Percentiles rank a stretch among this genome's conserved stretches.
These are phyloP conservation scores for Odontocolon sp. DNA, from an alignment of 2,888 invertebrate genomes.

Conservation along the genomic window DNA sequence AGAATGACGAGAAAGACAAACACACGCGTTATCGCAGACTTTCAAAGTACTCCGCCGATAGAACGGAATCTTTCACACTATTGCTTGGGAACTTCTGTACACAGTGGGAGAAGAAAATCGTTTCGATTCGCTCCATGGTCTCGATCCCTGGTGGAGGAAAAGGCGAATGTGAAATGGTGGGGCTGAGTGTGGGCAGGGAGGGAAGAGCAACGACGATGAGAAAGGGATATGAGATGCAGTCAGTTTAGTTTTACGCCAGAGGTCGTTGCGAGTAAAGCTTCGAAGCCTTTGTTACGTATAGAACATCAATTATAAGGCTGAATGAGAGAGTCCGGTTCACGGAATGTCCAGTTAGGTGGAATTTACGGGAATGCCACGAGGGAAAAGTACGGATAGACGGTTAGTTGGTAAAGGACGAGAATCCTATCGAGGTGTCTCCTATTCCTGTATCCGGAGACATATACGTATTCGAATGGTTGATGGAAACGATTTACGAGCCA, in stretches of 20 bases:
- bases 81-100: slow-evolving; percentile 6
- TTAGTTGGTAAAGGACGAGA: slow-evolving; percentile 1
- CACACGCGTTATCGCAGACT: slow-evolving; percentile 4
- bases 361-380: slow-evolving; percentile 3
- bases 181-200: background rate
- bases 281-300: slow-evolving; percentile 19
- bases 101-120: slow-evolving; percentile 1
- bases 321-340: slow-evolving; percentile 5
- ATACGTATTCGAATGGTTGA: background rate
- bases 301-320: slow-evolving; percentile 27
- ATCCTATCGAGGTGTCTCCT: slow-evolving; percentile 3
- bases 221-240: background rate
- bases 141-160: too few relatives aligned
- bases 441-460: background rate
- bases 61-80: slow-evolving; percentile 14
- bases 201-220: background rate
- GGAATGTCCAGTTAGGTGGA: background rate
- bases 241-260: slow-evolving; percentile 5
- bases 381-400: slow-evolving; percentile 1
- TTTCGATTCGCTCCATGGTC: slow-evolving; percentile 12
- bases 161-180: slow-evolving; percentile 6
- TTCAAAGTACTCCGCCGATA: background rate
- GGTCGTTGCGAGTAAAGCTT: background rate
- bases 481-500: slow-evolving; percentile 20
- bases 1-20: slow-evolving; percentile 45